A percentile compares a stretch with the other conserved stretches of the same genome.
These are phyloP conservation scores for Endotricha flammealis DNA, from an alignment of 2,888 invertebrate genomes.

Conservation along the genomic window DNA sequence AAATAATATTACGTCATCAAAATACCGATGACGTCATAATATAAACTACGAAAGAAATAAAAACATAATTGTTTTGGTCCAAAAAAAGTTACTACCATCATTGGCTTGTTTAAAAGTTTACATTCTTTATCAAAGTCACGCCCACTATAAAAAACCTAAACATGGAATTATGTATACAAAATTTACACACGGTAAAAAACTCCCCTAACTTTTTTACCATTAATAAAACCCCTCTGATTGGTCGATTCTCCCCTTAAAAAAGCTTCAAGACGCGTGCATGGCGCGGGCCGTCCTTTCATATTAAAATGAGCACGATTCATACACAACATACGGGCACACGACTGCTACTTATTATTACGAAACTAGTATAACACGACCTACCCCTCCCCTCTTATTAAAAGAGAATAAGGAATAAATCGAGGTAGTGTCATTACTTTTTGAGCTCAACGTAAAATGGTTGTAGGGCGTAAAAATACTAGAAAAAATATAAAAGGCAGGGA, in stretches of 20 bases:
- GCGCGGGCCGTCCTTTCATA: slow-evolving; percentile 62
- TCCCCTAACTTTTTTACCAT: slow-evolving; percentile 61
- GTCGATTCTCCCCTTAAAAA: slow-evolving; percentile 59
- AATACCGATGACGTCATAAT: no score
- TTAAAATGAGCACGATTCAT: slow-evolving; percentile 64
- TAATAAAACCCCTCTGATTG: slow-evolving; percentile 54
- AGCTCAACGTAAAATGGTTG: slow-evolving; percentile 37
- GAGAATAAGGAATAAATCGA: no score
- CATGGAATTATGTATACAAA: slow-evolving; percentile 23
- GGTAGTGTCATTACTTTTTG: no score
- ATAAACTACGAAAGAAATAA: no score
- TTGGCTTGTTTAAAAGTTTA: no score
- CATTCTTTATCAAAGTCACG: slow-evolving; percentile 28
- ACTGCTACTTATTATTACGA: slow-evolving; percentile 68
- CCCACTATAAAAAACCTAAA: slow-evolving; percentile 39
- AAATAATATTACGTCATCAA: no score
- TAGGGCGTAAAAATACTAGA: slow-evolving; percentile 66
- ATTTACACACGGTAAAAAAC: slow-evolving; percentile 46
- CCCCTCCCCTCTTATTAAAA: slow-evolving; percentile 16
- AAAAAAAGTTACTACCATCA: no score
- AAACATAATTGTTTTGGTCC: no score
- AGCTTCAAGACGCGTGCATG: slow-evolving; percentile 65
- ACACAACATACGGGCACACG: slow-evolving; percentile 51
- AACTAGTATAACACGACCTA: slow-evolving; percentile 47
- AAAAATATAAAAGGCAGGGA: slow-evolving; percentile 71